A percentile compares a stretch with the other conserved stretches of the same genome.
phyloP scores from a whole-genome alignment of 2,888 invertebrate genomes.

The Limenitis arthemis region DNA sequence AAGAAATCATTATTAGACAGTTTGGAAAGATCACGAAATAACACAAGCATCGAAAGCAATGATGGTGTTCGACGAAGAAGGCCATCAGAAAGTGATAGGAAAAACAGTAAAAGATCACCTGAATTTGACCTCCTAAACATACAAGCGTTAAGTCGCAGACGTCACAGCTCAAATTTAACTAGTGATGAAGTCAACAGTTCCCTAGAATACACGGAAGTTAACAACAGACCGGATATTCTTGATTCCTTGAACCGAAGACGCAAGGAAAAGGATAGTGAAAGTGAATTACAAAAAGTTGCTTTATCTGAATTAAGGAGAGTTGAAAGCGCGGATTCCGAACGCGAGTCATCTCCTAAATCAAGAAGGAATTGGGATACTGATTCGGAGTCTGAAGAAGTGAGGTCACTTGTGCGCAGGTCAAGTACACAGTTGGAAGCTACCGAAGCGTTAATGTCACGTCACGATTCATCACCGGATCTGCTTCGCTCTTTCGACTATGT shows the following conservation, averaged over 20 bases:
- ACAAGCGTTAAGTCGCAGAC: slow-evolving; percentile 54
- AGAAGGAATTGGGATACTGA: slow-evolving; percentile 66
- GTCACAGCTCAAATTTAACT: slow-evolving; percentile 63
- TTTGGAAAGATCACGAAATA: slow-evolving; percentile 60
- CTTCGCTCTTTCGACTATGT: slow-evolving; percentile 66
- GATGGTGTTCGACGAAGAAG: slow-evolving; percentile 56
- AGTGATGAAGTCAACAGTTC: slow-evolving; percentile 67
- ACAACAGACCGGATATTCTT: slow-evolving; percentile 61
- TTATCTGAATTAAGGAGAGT: slow-evolving; percentile 57
- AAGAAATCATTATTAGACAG: slow-evolving; percentile 64
- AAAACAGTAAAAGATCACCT: slow-evolving; percentile 57
- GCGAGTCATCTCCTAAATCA: slow-evolving; percentile 52
- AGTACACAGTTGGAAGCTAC: slow-evolving; percentile 73
- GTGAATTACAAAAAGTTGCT: slow-evolving; percentile 55
- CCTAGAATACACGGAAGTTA: slow-evolving; percentile 62
- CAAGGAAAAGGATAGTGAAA: slow-evolving; percentile 41
- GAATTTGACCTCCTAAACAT: slow-evolving; percentile 61
- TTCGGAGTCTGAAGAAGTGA: slow-evolving; percentile 77
- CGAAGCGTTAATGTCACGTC: slow-evolving; percentile 69
- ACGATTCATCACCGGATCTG: slow-evolving; percentile 60
- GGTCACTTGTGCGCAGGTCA: slow-evolving; percentile 75
- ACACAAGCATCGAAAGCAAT: slow-evolving; percentile 63
- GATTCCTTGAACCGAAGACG: slow-evolving; percentile 56
- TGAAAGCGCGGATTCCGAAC: slow-evolving; percentile 56
- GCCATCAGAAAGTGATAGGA: slow-evolving; percentile 52